Evolutionary conservation across 2,797 vertebrate species (phyloP).

Genomic region (Xiphophorus birchmanni): DNA sequence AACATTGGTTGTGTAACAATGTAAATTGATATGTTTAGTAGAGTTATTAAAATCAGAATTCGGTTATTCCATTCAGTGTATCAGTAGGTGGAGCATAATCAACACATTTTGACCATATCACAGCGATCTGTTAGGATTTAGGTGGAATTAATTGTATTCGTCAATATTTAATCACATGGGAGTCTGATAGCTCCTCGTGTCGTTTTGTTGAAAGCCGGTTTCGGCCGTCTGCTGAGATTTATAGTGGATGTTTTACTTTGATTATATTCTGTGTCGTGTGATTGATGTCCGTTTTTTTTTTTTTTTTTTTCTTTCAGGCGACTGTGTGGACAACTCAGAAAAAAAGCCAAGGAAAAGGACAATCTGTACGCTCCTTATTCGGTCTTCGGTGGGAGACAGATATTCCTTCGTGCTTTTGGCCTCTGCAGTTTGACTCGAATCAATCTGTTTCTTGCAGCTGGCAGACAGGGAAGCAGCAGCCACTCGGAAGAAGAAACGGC

Average conservation of each 20-base stretch:
- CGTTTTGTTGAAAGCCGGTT: neutral
- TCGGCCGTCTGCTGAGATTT: neutral
- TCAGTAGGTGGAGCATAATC: neutral
- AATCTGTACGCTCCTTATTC: conserved; percentile 63
- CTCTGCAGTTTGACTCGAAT: neutral
- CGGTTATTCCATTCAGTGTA: neutral
- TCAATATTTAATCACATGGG: neutral
- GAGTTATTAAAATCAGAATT: neutral
- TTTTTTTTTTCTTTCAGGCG: conserved; percentile 67
- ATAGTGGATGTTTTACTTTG: conserved; percentile 1
- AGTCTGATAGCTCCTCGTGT: neutral
- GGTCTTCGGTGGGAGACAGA: neutral
- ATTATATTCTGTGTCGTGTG: neutral
- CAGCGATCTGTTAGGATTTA: neutral
- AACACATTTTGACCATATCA: neutral
- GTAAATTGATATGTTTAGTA: neutral
- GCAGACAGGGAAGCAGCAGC: conserved; percentile 69
- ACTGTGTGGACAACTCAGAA: conserved; percentile 76
- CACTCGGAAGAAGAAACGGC: conserved; percentile 70
- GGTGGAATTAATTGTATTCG: neutral
- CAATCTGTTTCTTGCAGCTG: conserved; percentile 42
- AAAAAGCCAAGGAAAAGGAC: conserved; percentile 71
- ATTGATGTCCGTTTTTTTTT: neutral
- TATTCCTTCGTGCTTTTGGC: conserved; percentile 4
- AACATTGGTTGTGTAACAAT: neutral